These are phyloP conservation scores for Hypselothyrea guttata DNA, from an alignment of 2,888 invertebrate genomes.

Conservation along the genomic window DNA sequence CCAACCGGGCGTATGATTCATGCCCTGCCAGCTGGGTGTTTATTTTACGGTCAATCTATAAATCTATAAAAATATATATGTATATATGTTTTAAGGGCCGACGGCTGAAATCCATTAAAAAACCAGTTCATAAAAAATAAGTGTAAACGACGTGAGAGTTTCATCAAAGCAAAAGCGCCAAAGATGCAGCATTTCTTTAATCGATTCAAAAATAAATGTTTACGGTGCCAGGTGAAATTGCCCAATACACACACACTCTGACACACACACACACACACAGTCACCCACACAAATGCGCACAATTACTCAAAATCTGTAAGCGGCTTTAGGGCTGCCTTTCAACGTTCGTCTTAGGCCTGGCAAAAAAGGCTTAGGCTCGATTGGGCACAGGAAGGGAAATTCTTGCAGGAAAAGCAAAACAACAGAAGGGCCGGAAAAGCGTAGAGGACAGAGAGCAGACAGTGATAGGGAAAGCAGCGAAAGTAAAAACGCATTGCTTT, in stretches of 20 bases:
- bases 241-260: constrained; percentile 16
- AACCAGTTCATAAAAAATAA: constrained; percentile 62
- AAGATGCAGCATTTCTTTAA: constrained; percentile 22
- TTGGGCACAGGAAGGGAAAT: constrained; percentile 11
- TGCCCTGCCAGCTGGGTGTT: constrained; percentile 16
- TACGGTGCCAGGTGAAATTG: constrained; percentile 35
- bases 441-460: neutral
- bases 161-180: constrained; percentile 26
- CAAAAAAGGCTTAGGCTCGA: constrained; percentile 39
- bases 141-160: constrained; percentile 33
- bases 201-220: constrained; percentile 44
- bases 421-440: neutral
- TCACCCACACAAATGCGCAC: constrained; percentile 14
- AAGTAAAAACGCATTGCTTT: constrained; percentile 6
- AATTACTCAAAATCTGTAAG: constrained; percentile 45
- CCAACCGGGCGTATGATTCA: constrained; percentile 17
- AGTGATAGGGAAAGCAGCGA: constrained; percentile 8
- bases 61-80: neutral
- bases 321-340: constrained; percentile 30
- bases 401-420: neutral
- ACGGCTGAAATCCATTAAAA: constrained; percentile 59
- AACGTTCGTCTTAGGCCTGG: neutral
- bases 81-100: constrained; percentile 1
- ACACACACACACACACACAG: constrained; percentile 14
- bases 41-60: constrained; percentile 1